Evolutionary conservation across 2,113 vertebrate species (phyloP).

Genomic region (Prinia subflava): DNA sequence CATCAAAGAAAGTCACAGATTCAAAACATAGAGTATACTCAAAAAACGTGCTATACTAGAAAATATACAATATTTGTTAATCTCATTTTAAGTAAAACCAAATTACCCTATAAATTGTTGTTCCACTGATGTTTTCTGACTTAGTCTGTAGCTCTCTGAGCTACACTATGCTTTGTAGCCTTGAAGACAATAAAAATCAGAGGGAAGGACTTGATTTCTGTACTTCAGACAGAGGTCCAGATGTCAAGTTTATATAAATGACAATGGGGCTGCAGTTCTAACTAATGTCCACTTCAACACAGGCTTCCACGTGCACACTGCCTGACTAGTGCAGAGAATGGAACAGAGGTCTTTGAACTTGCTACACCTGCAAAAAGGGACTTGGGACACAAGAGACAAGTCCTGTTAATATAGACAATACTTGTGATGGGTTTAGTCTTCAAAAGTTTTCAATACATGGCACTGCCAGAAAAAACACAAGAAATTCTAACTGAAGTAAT

Average conservation of each 20-base stretch:
- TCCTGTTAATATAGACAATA: not conserved
- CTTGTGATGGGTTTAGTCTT: not conserved
- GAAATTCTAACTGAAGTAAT: not conserved
- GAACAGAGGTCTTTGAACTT: not conserved
- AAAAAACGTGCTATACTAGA: not conserved
- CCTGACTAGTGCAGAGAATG: not conserved
- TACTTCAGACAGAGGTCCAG: not conserved
- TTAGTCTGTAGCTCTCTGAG: not conserved
- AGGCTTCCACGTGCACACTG: not conserved
- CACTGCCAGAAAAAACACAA: not conserved
- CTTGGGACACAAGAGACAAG: rapidly evolving
- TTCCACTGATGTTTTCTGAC: not conserved
- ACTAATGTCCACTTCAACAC: not conserved
- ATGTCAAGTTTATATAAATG: not conserved
- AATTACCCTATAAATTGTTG: not conserved
- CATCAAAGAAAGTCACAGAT: not conserved
- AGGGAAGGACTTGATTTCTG: not conserved
- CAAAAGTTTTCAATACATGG: not conserved
- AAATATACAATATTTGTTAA: not conserved
- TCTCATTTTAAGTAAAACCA: not conserved
- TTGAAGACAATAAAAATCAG: not conserved
- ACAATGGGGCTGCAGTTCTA: not conserved
- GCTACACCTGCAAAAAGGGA: not conserved
- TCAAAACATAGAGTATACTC: not conserved
- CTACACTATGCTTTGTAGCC: not conserved